Conservation (phyloP, 2,113 vertebrate species). For the Anhinga anhinga region DNA sequence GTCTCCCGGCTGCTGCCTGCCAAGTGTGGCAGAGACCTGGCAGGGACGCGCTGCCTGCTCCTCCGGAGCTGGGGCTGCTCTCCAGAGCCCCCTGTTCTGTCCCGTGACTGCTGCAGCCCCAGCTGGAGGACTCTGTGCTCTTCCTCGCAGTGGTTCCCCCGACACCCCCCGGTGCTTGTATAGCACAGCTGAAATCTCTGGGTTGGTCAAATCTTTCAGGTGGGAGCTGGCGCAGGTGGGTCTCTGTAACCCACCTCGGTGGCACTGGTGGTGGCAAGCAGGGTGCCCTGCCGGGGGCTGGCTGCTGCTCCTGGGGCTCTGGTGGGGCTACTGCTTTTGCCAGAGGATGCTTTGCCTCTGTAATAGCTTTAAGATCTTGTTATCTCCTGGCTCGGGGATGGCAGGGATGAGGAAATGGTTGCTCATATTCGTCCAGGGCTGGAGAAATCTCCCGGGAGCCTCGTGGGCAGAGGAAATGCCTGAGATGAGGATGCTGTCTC, state of each 20-base stretch:
- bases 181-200: not conserved
- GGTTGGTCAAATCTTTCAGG: not conserved
- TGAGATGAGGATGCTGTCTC: not conserved
- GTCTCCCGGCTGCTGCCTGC: slow-evolving; percentile 2
- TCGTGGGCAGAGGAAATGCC: not conserved
- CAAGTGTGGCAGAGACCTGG: slow-evolving; percentile 56
- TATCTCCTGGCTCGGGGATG: not conserved
- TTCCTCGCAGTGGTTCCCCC: fast-evolving
- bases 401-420: slow-evolving; percentile 22
- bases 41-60: not conserved
- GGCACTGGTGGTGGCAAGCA: not conserved
- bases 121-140: fast-evolving
- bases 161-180: fast-evolving
- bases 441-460: not conserved
- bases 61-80: not conserved
- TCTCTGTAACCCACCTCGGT: fast-evolving
- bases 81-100: not conserved
- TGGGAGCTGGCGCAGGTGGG: not conserved
- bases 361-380: not conserved
- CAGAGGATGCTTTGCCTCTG: not conserved
- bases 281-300: not conserved
- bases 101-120: not conserved
- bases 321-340: not conserved
- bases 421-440: not conserved
- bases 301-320: not conserved